Conservation (phyloP, 1,140 invertebrate genomes). For the Anastatus disparis region DNA sequence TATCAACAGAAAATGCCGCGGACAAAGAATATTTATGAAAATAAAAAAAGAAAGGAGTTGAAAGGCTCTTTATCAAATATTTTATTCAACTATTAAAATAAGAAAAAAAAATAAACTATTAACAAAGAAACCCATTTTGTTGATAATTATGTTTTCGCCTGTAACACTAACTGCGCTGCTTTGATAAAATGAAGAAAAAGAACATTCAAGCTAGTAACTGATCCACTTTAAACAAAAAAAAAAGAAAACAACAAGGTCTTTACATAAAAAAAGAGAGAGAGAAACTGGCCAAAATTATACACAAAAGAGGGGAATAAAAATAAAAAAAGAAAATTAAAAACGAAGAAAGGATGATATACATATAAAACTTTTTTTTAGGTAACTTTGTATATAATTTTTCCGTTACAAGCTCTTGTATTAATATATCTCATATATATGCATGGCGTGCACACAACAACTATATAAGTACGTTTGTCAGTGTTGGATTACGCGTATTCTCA, state of each 20-base stretch:
- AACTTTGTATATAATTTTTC: neutral
- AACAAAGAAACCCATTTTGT: neutral
- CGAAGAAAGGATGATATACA: neutral
- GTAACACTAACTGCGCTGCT: neutral
- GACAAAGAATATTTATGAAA: too few species aligned
- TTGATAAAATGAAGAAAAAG: neutral
- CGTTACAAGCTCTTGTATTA: slow-evolving; percentile 34
- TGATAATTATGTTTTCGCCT: neutral
- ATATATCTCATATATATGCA: slow-evolving; percentile 17
- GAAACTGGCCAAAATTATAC: neutral
- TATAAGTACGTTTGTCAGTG: slow-evolving; percentile 39
- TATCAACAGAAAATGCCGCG: too few species aligned
- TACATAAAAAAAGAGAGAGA: neutral
- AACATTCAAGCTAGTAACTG: too few species aligned
- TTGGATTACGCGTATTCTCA: slow-evolving; percentile 24
- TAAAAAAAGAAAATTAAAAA: neutral
- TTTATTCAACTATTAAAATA: too few species aligned
- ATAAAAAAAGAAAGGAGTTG: too few species aligned
- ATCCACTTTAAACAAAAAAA: too few species aligned
- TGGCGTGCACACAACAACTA: too few species aligned
- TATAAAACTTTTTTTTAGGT: slow-evolving; percentile 2
- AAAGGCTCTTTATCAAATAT: too few species aligned
- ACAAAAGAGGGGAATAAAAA: neutral
- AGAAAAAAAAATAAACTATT: too few species aligned
- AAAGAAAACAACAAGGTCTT: neutral